Percentiles rank a stretch among this genome's conserved stretches.
Conservation (phyloP, 2,888 invertebrate species). For the Folsomia candida region DNA sequence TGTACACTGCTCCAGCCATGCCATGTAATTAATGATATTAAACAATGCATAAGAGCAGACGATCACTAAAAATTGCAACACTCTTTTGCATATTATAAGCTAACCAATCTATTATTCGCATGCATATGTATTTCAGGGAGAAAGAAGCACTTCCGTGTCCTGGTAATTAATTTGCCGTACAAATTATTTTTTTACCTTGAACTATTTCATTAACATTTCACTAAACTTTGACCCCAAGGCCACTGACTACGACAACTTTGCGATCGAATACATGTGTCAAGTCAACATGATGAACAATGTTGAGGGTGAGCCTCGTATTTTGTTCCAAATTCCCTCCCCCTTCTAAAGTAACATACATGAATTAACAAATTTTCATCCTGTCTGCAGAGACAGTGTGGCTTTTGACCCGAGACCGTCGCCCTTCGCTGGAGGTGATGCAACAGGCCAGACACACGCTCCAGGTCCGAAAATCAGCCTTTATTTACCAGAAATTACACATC, state of each 20-base stretch:
- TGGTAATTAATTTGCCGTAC: no score
- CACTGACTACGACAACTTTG: constrained; percentile 51
- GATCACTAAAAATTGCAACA: not conserved
- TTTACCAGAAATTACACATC: no score
- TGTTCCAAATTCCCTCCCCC: no score
- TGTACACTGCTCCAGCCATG: constrained; percentile 42
- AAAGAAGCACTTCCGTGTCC: constrained; percentile 51
- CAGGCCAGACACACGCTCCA: not conserved
- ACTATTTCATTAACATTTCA: no score
- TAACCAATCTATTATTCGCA: not conserved
- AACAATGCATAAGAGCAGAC: not conserved
- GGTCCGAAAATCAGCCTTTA: no score
- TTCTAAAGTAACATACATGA: no score
- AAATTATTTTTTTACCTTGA: no score
- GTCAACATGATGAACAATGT: constrained; percentile 49
- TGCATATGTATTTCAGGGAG: constrained; percentile 42
- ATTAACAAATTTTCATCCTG: no score
- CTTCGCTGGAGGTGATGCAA: constrained; percentile 57
- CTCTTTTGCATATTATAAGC: no score
- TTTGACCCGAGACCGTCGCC: constrained; percentile 63
- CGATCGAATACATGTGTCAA: constrained; percentile 52
- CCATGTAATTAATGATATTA: constrained; percentile 31
- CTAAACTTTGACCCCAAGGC: no score
- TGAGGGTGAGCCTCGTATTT: constrained; percentile 36
- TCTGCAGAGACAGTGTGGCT: constrained; percentile 63